Conservation (phyloP, 2,888 invertebrate genomes). For the Hirtodrosophila cameraria region DNA sequence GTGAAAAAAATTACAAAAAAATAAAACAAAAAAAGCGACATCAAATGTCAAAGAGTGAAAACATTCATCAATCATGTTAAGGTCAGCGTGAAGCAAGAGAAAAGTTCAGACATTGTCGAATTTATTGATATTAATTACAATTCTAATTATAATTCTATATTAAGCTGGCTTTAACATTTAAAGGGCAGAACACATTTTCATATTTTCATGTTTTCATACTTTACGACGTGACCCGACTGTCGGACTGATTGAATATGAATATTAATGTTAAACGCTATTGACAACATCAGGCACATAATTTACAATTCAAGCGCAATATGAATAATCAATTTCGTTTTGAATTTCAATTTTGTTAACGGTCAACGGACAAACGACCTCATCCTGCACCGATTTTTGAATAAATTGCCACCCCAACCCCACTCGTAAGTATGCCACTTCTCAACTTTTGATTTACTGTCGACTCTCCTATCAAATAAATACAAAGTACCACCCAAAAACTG, state of each 20-base stretch:
- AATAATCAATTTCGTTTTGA: constrained; percentile 58
- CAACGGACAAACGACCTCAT: not conserved
- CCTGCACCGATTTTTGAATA: constrained; percentile 9
- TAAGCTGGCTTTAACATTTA: constrained; percentile 7
- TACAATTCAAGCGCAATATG: constrained; percentile 39
- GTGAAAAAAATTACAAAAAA: constrained; percentile 15
- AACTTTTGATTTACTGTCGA: constrained; percentile 32
- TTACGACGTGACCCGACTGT: not conserved
- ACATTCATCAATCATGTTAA: constrained; percentile 76
- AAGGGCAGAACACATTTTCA: no score
- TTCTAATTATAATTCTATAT: constrained; percentile 54
- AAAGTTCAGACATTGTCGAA: constrained; percentile 43
- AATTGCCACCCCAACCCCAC: not conserved
- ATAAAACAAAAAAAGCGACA: constrained; percentile 34
- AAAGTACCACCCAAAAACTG: constrained; percentile 3
- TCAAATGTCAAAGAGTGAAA: constrained; percentile 76
- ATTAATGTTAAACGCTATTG: constrained; percentile 11
- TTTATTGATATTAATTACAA: constrained; percentile 76
- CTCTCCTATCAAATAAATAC: constrained; percentile 19
- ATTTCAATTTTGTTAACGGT: constrained; percentile 23
- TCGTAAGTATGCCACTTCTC: no score
- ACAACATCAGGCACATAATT: constrained; percentile 29
- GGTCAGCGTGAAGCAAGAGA: constrained; percentile 55
- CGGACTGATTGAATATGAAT: constrained; percentile 1
- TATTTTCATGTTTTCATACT: not conserved